Percentiles rank a stretch among this genome's conserved stretches.
Evolutionary conservation across 2,797 vertebrate species (phyloP).

Genomic region (Poeciliopsis infans): DNA sequence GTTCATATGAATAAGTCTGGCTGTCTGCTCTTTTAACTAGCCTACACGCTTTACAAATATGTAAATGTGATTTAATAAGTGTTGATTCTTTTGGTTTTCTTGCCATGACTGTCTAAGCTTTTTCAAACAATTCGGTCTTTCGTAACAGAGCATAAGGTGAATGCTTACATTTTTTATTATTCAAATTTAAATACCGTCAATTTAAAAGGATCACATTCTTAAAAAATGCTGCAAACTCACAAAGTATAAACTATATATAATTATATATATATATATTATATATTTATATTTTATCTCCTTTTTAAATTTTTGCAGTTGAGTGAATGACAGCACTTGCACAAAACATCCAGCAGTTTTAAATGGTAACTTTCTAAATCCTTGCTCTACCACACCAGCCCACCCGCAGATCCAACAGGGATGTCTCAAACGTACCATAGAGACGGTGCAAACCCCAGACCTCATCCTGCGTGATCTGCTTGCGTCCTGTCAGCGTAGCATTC

Average conservation of each 20-base stretch:
- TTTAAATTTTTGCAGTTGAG: background rate
- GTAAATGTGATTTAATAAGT: background rate
- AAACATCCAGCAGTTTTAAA: background rate
- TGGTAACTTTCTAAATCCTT: background rate
- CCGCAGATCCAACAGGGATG: background rate
- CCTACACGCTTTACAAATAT: background rate
- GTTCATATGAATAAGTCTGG: background rate
- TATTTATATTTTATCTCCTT: no score
- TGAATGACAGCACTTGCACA: background rate
- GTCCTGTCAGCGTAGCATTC: conserved; percentile 93
- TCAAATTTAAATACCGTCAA: background rate
- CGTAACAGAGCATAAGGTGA: background rate
- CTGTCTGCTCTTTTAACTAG: background rate
- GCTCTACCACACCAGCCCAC: background rate
- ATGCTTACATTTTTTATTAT: background rate
- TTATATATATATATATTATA: no score
- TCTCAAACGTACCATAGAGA: conserved; percentile 86
- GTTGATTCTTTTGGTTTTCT: background rate
- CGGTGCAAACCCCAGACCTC: conserved; percentile 96
- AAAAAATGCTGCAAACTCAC: background rate
- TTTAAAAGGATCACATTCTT: background rate
- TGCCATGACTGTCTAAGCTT: background rate
- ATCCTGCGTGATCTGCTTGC: conserved; percentile 92
- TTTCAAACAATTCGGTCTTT: background rate
- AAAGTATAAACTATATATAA: background rate